Conservation (phyloP, 2,113 vertebrate genomes). For the Mus pahari region DNA sequence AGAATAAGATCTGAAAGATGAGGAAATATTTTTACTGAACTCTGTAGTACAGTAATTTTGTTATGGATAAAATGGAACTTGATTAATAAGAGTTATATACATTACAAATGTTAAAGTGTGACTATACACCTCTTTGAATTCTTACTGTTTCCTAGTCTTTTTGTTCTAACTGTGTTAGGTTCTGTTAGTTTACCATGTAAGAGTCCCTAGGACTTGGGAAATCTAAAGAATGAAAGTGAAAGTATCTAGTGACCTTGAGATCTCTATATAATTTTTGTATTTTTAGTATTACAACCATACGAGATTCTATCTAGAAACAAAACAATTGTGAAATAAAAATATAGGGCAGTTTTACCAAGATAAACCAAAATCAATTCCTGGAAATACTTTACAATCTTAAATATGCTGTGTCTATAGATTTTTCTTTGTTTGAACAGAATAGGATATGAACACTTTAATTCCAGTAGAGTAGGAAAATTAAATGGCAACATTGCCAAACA, state of each 20-base stretch:
- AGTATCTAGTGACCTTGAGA: neutral
- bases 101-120: neutral
- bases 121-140: slow-evolving; percentile 1
- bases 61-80: neutral
- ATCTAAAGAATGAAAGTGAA: neutral
- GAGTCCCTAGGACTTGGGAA: neutral
- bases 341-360: neutral
- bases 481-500: neutral
- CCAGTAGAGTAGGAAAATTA: slow-evolving; percentile 43
- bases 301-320: neutral
- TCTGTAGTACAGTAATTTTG: neutral
- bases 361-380: neutral
- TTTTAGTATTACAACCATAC: slow-evolving; percentile 38
- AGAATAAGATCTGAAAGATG: neutral
- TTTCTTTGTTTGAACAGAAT: neutral
- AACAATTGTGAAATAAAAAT: neutral
- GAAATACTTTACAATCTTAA: neutral
- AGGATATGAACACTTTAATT: neutral
- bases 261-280: neutral
- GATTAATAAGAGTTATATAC: neutral
- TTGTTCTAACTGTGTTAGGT: neutral
- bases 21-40: slow-evolving; percentile 14
- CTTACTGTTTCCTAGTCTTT: neutral
- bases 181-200: neutral
- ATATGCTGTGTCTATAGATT: neutral